These are phyloP conservation scores for Andrena flavipes DNA, from an alignment of 2,888 invertebrate species.

Conservation along the genomic window DNA sequence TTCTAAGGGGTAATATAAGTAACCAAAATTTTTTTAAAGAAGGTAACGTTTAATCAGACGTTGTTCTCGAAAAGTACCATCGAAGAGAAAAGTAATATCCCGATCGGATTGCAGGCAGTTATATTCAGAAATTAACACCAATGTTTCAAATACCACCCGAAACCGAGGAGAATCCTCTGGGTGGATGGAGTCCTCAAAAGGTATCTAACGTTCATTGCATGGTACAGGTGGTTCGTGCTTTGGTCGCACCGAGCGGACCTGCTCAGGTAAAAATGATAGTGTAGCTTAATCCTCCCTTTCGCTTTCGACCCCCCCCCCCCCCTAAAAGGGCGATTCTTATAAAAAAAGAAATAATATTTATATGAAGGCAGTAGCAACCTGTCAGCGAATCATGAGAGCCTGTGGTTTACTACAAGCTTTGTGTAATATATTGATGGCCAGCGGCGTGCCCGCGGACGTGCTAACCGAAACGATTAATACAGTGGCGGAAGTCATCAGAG, in stretches of 20 bases:
- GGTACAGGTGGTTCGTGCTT: conserved; percentile 94
- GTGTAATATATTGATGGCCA: conserved; percentile 97
- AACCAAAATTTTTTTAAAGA: conserved; percentile 99
- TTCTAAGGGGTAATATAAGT: conserved; percentile 97
- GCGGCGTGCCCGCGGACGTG: conserved; percentile 98
- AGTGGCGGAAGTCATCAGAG: conserved; percentile 97
- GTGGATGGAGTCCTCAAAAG: conserved; percentile 96
- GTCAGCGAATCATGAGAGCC: conserved; percentile 95
- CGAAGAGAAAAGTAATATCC: too few relatives aligned
- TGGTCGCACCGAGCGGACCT: conserved; percentile 97
- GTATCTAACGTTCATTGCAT: conserved; percentile 97
- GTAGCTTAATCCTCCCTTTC: not conserved
- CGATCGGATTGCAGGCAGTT: conserved; percentile 88
- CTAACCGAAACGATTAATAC: conserved; percentile 98
- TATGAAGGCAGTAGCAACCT: conserved; percentile 85
- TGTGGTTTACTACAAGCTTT: conserved; percentile 93
- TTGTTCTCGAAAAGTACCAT: not conserved
- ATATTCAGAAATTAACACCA: conserved; percentile 94
- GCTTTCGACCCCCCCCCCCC: too few relatives aligned
- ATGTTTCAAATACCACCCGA: conserved; percentile 94
- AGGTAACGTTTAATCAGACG: conserved; percentile 84
- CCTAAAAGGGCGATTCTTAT: not conserved
- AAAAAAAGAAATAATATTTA: not conserved
- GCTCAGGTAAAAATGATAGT: conserved; percentile 89
- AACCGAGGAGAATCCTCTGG: conserved; percentile 87